Percentiles rank a stretch among this genome's conserved stretches.
phyloP scores from a whole-genome alignment of 1,140 invertebrate genomes.

The Bombus terrestris region DNA sequence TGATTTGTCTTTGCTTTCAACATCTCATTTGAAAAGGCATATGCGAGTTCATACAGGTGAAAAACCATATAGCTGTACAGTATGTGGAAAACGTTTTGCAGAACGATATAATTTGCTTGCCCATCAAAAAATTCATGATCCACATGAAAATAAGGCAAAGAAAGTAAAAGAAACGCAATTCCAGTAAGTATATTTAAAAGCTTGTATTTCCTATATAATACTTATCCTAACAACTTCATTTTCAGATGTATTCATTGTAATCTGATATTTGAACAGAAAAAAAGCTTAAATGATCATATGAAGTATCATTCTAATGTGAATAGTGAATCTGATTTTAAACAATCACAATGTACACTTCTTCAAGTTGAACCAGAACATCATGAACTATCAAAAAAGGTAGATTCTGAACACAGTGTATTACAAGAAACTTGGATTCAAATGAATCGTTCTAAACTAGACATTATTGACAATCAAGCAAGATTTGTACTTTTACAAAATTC shows the following conservation, averaged over 20 bases:
- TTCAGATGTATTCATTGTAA: slow-evolving; percentile 83
- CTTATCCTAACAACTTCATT: slow-evolving; percentile 7
- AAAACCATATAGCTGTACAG: slow-evolving; percentile 85
- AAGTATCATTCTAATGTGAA: slow-evolving; percentile 40
- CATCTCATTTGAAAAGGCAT: slow-evolving; percentile 87
- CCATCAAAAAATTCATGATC: slow-evolving; percentile 81
- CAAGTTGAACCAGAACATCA: neutral
- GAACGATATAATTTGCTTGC: slow-evolving; percentile 84
- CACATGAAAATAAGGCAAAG: slow-evolving; percentile 62
- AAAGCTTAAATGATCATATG: slow-evolving; percentile 72
- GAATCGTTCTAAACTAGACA: slow-evolving; percentile 44
- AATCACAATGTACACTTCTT: neutral
- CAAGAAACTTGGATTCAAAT: slow-evolving; percentile 51
- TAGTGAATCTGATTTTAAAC: slow-evolving; percentile 12
- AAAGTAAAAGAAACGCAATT: slow-evolving; percentile 69
- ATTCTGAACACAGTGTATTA: slow-evolving; percentile 23
- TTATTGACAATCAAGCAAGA: slow-evolving; percentile 26
- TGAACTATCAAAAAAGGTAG: slow-evolving; percentile 50
- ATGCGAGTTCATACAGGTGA: slow-evolving; percentile 87
- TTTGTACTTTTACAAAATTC: slow-evolving; percentile 34
- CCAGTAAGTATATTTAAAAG: slow-evolving; percentile 56
- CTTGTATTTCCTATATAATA: neutral
- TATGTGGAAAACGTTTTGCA: slow-evolving; percentile 87
- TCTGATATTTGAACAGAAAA: slow-evolving; percentile 73
- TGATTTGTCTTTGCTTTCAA: slow-evolving; percentile 84